These are phyloP conservation scores for Corythornis vintsioides DNA, from an alignment of 2,113 vertebrate genomes.

Conservation along the genomic window DNA sequence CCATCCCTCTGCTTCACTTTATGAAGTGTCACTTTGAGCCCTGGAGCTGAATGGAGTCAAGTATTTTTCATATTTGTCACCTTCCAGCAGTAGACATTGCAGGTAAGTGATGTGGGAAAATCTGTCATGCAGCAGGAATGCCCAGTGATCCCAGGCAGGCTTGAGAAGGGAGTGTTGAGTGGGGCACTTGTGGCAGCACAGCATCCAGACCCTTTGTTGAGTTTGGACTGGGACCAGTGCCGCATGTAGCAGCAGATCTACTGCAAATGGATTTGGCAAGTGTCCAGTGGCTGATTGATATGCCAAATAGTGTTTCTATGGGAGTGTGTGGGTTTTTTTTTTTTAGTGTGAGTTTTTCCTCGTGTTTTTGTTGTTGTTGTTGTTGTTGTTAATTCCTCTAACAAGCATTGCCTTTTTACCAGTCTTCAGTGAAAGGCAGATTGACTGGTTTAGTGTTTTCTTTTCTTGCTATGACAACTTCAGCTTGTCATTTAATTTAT, in stretches of 20 bases:
- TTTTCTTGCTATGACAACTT: neutral
- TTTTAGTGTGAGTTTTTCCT: rapidly evolving
- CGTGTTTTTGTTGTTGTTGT: neutral
- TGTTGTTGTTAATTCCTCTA: neutral
- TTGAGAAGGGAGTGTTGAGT: neutral
- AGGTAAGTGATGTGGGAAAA: neutral
- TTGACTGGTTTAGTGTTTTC: neutral
- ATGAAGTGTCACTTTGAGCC: neutral
- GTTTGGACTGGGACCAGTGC: neutral
- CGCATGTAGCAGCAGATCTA: neutral
- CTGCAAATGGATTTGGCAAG: neutral
- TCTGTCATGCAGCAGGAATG: neutral
- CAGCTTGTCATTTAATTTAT: neutral
- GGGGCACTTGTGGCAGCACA: neutral
- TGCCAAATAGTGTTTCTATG: neutral
- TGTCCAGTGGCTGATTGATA: neutral
- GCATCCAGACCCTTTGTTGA: neutral
- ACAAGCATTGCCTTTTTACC: neutral
- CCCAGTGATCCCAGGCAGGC: neutral
- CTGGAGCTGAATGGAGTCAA: neutral
- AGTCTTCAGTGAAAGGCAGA: neutral
- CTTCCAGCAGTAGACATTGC: neutral
- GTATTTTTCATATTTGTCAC: neutral
- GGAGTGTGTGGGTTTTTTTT: neutral
- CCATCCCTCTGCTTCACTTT: neutral